phyloP scores from a whole-genome alignment of 2,113 vertebrate species.

The Tichodroma muraria region DNA sequence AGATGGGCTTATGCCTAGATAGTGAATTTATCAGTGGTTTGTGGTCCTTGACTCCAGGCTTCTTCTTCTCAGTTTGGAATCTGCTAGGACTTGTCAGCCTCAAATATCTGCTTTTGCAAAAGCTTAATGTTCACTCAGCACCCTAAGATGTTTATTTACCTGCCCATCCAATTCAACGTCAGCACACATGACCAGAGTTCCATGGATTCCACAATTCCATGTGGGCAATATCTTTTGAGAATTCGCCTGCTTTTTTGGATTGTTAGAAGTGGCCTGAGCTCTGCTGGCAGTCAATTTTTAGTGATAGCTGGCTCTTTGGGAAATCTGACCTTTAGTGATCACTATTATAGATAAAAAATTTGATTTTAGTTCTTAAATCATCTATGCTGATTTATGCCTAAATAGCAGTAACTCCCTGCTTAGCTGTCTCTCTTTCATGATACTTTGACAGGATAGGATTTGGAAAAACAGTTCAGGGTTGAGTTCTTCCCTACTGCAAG shows the following conservation, averaged over 20 bases:
- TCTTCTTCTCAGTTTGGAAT: not conserved
- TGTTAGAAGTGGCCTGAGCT: not conserved
- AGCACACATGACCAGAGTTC: not conserved
- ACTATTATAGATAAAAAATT: not conserved
- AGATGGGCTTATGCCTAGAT: not conserved
- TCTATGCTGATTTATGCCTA: slow-evolving; percentile 25
- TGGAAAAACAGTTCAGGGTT: slow-evolving; percentile 5
- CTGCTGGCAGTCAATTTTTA: not conserved
- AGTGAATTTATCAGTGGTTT: not conserved
- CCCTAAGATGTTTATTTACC: not conserved
- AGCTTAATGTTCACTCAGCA: not conserved
- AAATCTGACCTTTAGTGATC: not conserved
- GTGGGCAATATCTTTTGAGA: not conserved
- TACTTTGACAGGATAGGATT: not conserved
- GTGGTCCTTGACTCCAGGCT: not conserved
- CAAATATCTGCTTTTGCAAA: not conserved
- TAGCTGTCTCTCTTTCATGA: not conserved
- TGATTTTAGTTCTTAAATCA: slow-evolving; percentile 7
- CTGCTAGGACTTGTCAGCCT: not conserved
- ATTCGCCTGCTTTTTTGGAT: not conserved
- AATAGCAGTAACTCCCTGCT: not conserved
- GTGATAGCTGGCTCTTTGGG: not conserved
- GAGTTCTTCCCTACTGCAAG: not conserved
- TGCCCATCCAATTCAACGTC: not conserved
- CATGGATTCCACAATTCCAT: not conserved